A percentile compares a stretch with the other conserved stretches of the same genome.
Evolutionary conservation across 2,113 vertebrate species (phyloP).

Genomic region (Catagonus wagneri): DNA sequence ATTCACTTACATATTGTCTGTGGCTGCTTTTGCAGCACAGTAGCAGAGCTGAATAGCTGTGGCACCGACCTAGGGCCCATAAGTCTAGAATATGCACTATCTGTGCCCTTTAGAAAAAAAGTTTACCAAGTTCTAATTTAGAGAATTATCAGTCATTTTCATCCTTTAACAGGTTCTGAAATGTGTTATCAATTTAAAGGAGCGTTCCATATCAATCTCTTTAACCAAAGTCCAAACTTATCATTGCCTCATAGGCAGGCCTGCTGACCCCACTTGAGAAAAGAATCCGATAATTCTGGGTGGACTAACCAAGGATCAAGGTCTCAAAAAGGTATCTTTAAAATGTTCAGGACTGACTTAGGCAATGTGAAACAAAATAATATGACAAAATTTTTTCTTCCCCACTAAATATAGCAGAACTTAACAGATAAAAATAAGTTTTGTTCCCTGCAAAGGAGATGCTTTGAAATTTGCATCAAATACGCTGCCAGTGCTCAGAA

Average conservation of each 20-base stretch:
- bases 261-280: not conserved
- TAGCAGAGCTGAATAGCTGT: not conserved
- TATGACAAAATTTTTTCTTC: not conserved
- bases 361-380: not conserved
- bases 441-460: slow-evolving; percentile 6
- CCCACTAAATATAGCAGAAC: not conserved
- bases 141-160: not conserved
- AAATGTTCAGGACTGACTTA: not conserved
- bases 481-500: not conserved
- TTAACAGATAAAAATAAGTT: not conserved
- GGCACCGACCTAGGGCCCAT: accelerated
- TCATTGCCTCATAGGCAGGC: not conserved
- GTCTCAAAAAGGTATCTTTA: not conserved
- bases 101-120: not conserved
- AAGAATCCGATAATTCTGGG: not conserved
- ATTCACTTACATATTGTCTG: not conserved
- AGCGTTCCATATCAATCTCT: not conserved
- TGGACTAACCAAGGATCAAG: not conserved
- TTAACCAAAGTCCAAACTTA: not conserved
- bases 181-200: not conserved
- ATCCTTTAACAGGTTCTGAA: not conserved
- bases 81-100: not conserved
- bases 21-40: not conserved
- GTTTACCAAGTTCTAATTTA: not conserved
- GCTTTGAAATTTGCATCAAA: not conserved